Evolutionary conservation across 2,113 vertebrate genomes (phyloP).

Genomic region (Urocolius indicus): DNA sequence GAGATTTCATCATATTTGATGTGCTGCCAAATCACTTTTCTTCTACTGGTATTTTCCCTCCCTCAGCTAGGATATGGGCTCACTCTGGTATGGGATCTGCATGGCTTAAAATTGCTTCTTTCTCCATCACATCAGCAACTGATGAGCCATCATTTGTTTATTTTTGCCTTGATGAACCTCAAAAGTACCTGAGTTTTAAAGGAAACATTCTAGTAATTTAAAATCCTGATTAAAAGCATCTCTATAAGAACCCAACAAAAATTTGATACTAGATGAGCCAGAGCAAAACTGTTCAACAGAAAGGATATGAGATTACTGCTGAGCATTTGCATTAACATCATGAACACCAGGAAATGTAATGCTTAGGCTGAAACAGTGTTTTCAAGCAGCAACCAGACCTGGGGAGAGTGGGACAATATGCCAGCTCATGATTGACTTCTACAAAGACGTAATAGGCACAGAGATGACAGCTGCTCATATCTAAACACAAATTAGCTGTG

Average conservation of each 20-base stretch:
- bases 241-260: not conserved
- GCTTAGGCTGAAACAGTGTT: not conserved
- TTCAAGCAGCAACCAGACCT: not conserved
- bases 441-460: not conserved
- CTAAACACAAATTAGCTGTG: not conserved
- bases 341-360: not conserved
- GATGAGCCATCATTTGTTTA: not conserved
- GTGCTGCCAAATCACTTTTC: not conserved
- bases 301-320: not conserved
- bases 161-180: not conserved
- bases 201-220: not conserved
- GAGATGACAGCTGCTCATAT: not conserved
- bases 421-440: not conserved
- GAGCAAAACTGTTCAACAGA: conserved; percentile 4
- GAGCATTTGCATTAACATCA: not conserved
- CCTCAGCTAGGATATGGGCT: not conserved
- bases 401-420: not conserved
- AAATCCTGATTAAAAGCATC: not conserved
- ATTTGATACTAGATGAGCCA: not conserved
- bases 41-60: not conserved
- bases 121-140: not conserved
- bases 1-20: not conserved
- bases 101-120: not conserved
- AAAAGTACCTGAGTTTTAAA: not conserved
- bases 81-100: not conserved